Base-by-base conservation (phyloP, 2,113 vertebrate species). In the Dicentrarchus labrax region DNA sequence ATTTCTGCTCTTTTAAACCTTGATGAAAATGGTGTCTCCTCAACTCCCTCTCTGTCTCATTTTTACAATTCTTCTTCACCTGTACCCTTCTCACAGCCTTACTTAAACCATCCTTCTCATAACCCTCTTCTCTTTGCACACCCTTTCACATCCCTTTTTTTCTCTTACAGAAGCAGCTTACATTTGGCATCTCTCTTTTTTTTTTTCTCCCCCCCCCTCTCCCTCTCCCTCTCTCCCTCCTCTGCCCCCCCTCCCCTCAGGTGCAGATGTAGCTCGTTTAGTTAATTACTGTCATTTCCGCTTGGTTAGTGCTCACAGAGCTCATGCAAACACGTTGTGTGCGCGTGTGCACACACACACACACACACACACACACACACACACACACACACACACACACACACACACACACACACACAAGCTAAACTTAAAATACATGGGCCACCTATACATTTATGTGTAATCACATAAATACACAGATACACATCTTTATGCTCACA, bases 241-340 rank as follows among this genome's bases (percentile, higher is more conserved):
- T 74, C n/a, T n/a, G n/a, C 45, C 12, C 54, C 4, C 30, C 30
- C 45, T 13, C 45, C 70, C 86, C 88, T 69, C 86, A 85, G 91
- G 90, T 90, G 76, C 87, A 91, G 76, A 91, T 91, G 84, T 64
- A 91, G 87, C 85, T 92, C 74, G 51, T 91, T 92, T 91, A 90
- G 89, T 88, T 93, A 86, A 93, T 93, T 89, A 90, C 84, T 84
- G 85, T 93, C 89, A 93, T 89, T 92, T 93, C 85, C 60, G 84
- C 86, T 88, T 90, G 81, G 87, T 88, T 90, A 89, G 81, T 72
- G 80, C 74, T 80, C 11, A 72, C 88, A 60, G 70, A 64, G 71
- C 78, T 48, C 70, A 72, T 68, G 50, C 78, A 84, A 78, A 84
- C 65, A 60, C 51, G 10, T 6, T 0, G 9, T 30, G 53, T n/a